Conservation (phyloP, 2,888 invertebrate species). For the Loripinus fragilis region DNA sequence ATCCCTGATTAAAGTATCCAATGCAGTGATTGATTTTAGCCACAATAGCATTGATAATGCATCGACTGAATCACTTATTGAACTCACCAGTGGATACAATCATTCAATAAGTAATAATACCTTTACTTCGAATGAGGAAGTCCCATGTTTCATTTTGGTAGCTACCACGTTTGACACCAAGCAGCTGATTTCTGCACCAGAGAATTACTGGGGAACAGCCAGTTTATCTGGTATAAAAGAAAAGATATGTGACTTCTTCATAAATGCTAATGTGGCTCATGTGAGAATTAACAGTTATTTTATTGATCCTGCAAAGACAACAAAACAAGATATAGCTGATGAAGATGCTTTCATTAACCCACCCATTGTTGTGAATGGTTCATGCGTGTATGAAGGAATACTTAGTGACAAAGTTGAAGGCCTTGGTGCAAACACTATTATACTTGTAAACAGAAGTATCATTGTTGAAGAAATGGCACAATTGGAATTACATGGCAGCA, state of each 20-base stretch:
- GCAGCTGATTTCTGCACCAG: background rate
- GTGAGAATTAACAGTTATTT: background rate
- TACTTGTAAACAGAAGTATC: background rate
- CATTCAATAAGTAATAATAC: background rate
- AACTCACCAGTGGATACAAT: background rate
- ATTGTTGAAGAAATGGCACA: background rate
- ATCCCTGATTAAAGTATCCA: background rate
- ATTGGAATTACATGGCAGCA: background rate
- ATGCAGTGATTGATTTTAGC: background rate
- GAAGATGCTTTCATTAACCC: background rate
- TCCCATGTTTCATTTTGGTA: background rate
- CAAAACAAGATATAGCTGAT: background rate
- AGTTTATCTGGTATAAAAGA: background rate
- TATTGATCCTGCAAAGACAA: background rate
- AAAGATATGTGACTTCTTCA: constrained; percentile 16
- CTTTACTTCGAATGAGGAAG: background rate
- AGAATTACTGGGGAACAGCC: constrained; percentile 12
- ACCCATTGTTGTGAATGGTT: background rate
- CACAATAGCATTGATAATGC: background rate
- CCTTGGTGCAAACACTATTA: background rate
- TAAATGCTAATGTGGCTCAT: background rate
- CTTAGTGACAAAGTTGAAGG: background rate
- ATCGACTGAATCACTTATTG: background rate
- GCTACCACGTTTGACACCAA: background rate
- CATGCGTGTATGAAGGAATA: background rate